Conservation (phyloP, 2,797 vertebrate species). For the Nyctalus aviator region DNA sequence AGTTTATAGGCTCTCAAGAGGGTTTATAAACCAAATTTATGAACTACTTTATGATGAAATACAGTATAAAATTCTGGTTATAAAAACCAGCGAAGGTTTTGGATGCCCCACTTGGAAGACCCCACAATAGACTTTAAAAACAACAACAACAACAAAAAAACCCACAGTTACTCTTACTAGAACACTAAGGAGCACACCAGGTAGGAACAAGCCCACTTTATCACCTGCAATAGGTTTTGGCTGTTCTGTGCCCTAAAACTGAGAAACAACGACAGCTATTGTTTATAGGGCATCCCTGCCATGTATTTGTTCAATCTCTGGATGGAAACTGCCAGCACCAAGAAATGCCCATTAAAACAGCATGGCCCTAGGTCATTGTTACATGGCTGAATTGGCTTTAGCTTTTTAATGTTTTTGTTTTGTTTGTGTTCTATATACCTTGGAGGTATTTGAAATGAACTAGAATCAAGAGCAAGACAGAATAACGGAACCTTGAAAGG, state of each 20-base stretch:
- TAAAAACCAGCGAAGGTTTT: conserved; percentile 18
- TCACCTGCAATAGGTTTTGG: not conserved
- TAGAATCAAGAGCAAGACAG: conserved; percentile 13
- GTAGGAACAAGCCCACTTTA: not conserved
- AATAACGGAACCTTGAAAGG: not conserved
- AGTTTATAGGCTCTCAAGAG: conserved; percentile 37
- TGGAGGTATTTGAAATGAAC: not conserved
- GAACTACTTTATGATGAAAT: not conserved
- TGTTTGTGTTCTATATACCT: not conserved
- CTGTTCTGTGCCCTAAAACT: not conserved
- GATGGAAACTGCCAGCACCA: not conserved
- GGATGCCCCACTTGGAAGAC: not conserved
- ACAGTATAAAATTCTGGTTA: not conserved
- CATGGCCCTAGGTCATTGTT: not conserved
- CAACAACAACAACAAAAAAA: not conserved
- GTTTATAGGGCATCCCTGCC: not conserved
- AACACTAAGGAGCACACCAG: not conserved
- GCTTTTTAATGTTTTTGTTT: not conserved
- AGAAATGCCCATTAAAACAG: not conserved
- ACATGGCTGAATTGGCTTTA: not conserved
- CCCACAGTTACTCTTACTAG: not conserved
- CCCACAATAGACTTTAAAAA: not conserved
- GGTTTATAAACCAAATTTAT: conserved; percentile 21
- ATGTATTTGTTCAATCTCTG: not conserved
- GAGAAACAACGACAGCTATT: not conserved